Base-by-base conservation (phyloP, 1,140 invertebrate genomes). In the Drosophila micromelanica region DNA sequence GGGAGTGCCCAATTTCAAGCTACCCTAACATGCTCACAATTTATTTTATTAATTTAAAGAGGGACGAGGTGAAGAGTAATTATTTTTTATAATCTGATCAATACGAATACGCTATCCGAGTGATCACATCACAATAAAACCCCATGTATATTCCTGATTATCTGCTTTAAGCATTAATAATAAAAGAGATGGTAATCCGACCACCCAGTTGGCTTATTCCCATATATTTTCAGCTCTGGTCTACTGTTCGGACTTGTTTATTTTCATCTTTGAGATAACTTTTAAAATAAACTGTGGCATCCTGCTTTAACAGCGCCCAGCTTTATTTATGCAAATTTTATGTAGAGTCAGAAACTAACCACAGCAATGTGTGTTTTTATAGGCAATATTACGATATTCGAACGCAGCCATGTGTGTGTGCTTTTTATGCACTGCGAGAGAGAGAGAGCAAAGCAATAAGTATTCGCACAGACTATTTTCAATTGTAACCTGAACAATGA, bases 271-370 rank as follows among this genome's bases (percentile, higher is more conserved):
- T 27, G 23, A 5, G 3, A n/a, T 13, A 48, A 27, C 12, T 30
- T 48, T 48, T 48, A 20, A 48, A n/a, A 27, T 48, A 27, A 48
- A 48, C 12, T 12, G 12, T 13, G 5, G 17, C 17, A 40, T 11
- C 30, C 13, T 23, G 30, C 48, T 30, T 52, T 7, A 11, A 42
- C 15, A 42, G 11, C 35, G 27, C 20, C 5, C 11, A 13, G 48
- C 23, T 56, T 52, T 13, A 62, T 52, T 63, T 54, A 63, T 54
- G 61, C 49, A 63, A n/a, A 63, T 63, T 63, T 20, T 9, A 3
- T 30, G 48, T 17, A 15, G 27, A 35, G 9, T 4, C 38, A 40
- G 49, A 11, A 60, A 48, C 17, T 20, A 38, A 54, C 9, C 27
- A 27, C 27, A 17, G 3, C 15, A 13, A 45, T 23, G 55, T 17